Base-by-base conservation (phyloP, 2,888 invertebrate genomes). In the Malthinus seriepunctatus region DNA sequence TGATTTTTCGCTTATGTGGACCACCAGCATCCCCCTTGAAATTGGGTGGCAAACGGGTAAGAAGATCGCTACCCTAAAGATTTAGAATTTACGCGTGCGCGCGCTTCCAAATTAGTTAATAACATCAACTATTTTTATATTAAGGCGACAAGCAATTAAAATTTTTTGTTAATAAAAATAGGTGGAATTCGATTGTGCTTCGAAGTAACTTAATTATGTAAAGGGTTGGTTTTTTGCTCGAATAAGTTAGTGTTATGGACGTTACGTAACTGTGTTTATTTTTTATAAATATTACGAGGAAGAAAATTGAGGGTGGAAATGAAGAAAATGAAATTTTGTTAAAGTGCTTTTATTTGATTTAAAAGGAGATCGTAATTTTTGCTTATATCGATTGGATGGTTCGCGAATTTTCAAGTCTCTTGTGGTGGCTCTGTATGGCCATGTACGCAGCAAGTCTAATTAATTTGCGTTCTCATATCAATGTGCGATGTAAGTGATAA, bases 401-500 rank as follows among this genome's bases (percentile, higher is more conserved):
- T 56, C 64, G 61, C 60, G 59, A 63, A 59, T 34, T 56, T 51
- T 38, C 49, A 59, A 52, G 53, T 39, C 38, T 52, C 59, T 50
- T 56, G 35, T 49, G 47, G 49, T 38, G 60, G 23, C 51, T 45
- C 32, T 47, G 56, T 55, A 45, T 46, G 45, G 32, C 58, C 51
- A 71, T 74, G 73, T 70, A 70, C 68, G 70, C 72, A 70, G 69
- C 72, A 71, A 70, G 72, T 73, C 69, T 71, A 67, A 69, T 71
- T 69, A 70, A 71, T 70, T 72, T 72, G 70, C 76, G 75, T 69
- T 74, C 74, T 67, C 75, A 76, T 76, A 70, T 73, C 65, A 76
- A 69, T 68, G 73, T 75, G 66, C 69, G 73, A 74, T 75, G 75
- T 75, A 75, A 76, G 73, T 75, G 68, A 62, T 61, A 71, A 65